These are phyloP conservation scores for Drosophila stalkeri DNA, from an alignment of 2,888 invertebrate genomes.

Conservation along the genomic window DNA sequence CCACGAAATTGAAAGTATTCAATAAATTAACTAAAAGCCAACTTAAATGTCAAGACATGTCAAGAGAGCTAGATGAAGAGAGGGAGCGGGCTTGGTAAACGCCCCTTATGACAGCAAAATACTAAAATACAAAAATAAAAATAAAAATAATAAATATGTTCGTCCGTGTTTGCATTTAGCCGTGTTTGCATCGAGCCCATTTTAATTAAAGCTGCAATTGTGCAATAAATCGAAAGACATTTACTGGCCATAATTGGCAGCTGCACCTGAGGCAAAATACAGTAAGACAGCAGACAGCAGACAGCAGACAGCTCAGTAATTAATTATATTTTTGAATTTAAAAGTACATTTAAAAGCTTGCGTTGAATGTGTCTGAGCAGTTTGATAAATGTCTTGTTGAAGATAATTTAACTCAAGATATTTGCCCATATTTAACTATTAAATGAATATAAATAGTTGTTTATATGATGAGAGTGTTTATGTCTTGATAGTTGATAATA, in stretches of 20 bases:
- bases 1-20: slow-evolving; percentile 63
- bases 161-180: slow-evolving; percentile 9
- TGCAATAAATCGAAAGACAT: slow-evolving; percentile 48
- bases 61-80: neutral
- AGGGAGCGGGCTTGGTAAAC: slow-evolving; percentile 14
- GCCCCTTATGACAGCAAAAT: slow-evolving; percentile 33
- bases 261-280: slow-evolving; percentile 24
- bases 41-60: slow-evolving; percentile 57
- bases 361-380: neutral
- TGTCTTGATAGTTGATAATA: neutral
- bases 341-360: neutral
- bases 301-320: neutral
- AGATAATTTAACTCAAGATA: neutral
- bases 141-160: slow-evolving; percentile 31
- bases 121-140: neutral
- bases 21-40: slow-evolving; percentile 77
- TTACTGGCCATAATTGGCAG: slow-evolving; percentile 23
- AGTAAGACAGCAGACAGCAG: neutral
- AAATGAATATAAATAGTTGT: neutral
- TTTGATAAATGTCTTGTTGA: neutral
- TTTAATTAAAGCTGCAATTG: slow-evolving; percentile 43
- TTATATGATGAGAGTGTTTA: neutral
- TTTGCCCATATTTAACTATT: neutral
- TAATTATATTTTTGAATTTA: slow-evolving; percentile 11
- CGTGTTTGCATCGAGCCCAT: slow-evolving; percentile 1